phyloP scores from a whole-genome alignment of 2,888 invertebrate genomes.

The Pristionchus entomophagus region DNA sequence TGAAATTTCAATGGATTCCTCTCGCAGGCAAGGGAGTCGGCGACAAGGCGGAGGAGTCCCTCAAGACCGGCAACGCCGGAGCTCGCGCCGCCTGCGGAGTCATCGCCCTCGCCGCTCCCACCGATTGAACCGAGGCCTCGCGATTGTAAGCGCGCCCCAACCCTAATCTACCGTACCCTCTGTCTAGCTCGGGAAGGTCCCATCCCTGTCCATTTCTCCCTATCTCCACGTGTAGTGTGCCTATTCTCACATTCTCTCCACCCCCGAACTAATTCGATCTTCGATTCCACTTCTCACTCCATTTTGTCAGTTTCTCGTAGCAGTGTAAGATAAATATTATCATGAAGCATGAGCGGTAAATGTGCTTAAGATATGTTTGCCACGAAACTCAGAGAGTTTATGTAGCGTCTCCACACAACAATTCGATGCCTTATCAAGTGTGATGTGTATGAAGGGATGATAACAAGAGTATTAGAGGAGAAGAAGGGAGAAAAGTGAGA shows the following conservation, averaged over 20 bases:
- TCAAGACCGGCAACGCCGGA: conserved; percentile 77
- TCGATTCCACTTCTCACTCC: not conserved
- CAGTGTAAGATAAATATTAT: not conserved
- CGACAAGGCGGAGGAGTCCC: conserved; percentile 74
- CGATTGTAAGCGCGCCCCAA: not conserved
- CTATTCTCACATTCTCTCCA: not conserved
- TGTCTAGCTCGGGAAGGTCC: no score
- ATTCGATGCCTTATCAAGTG: conserved; percentile 29
- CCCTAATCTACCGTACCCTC: conserved; percentile 12
- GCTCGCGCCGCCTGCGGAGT: conserved; percentile 76
- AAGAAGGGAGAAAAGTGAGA: not conserved
- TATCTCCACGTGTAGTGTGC: conserved; percentile 18
- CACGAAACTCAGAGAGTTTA: not conserved
- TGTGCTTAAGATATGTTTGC: no score
- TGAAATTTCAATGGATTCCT: no score
- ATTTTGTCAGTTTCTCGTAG: not conserved
- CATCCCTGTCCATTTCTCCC: not conserved
- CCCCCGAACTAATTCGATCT: not conserved
- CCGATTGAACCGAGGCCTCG: conserved; percentile 35
- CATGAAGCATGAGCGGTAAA: no score
- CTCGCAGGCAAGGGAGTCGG: conserved; percentile 70
- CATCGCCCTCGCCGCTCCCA: conserved; percentile 60
- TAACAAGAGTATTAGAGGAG: not conserved
- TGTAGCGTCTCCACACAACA: no score
- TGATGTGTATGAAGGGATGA: conserved; percentile 19